Percentiles rank a stretch among this genome's conserved stretches.
These are phyloP conservation scores for Pocillopora meandrina DNA, from an alignment of 92 coral and sea anemone species.

Conservation along the genomic window DNA sequence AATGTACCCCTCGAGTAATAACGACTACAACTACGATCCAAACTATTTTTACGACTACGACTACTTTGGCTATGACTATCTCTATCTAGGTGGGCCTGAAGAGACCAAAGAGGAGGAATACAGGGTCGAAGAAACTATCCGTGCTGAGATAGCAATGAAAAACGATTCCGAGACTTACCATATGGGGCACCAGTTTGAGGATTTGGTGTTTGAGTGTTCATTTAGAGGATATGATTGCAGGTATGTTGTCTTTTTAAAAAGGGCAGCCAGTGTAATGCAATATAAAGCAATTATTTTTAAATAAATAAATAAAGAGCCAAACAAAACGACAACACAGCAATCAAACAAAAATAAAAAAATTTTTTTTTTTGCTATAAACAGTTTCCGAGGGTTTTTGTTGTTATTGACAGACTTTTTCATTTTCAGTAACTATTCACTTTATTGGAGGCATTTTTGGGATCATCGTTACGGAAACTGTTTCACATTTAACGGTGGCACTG, in stretches of 20 bases:
- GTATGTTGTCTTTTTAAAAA: neutral
- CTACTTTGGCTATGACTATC: neutral
- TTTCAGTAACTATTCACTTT: constrained; percentile 55
- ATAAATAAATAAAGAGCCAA: neutral
- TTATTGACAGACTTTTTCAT: neutral
- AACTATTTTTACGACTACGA: constrained; percentile 3
- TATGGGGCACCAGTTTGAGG: constrained; percentile 71
- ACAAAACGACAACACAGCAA: no score
- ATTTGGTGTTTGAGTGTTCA: constrained; percentile 61
- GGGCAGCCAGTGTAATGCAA: neutral
- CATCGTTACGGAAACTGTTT: constrained; percentile 79
- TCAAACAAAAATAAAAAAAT: no score
- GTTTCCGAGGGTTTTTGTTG: no score
- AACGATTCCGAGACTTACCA: constrained; percentile 32
- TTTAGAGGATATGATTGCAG: constrained; percentile 70
- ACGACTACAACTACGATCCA: constrained; percentile 2
- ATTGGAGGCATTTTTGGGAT: constrained; percentile 71
- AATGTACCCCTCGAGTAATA: neutral
- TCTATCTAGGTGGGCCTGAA: constrained; percentile 12
- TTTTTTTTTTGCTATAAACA: no score
- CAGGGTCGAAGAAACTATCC: constrained; percentile 27
- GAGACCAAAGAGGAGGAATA: constrained; percentile 22
- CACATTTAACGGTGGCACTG: constrained; percentile 62
- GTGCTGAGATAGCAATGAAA: constrained; percentile 24
- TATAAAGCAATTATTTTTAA: neutral